phyloP scores from a whole-genome alignment of 2,888 invertebrate species.

The Coenonympha glycerion region DNA sequence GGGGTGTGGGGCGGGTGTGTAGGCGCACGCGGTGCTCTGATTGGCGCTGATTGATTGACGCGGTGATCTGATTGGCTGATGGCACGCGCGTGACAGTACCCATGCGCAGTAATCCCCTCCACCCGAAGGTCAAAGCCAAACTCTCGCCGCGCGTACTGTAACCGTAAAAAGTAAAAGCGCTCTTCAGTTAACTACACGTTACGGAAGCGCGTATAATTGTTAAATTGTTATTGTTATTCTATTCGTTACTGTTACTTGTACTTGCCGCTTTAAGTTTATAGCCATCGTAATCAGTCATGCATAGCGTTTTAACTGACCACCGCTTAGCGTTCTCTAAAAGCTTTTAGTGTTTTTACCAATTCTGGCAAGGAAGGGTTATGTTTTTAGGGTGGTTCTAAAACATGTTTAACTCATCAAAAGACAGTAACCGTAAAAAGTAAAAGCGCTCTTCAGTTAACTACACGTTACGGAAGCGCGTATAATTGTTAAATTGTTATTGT shows the following conservation, averaged over 20 bases:
- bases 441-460: neutral
- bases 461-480: constrained; percentile 6
- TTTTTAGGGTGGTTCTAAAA: too few relatives aligned
- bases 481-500: constrained; percentile 4
- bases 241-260: too few relatives aligned
- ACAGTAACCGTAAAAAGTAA: constrained; percentile 1
- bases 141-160: too few relatives aligned
- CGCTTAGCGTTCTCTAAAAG: neutral
- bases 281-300: constrained; percentile 3
- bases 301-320: neutral
- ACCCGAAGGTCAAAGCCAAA: too few relatives aligned
- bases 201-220: constrained; percentile 4
- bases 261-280: neutral
- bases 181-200: neutral
- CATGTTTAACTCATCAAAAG: neutral
- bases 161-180: constrained; percentile 8
- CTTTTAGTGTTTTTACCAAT: neutral
- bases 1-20: too few relatives aligned
- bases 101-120: too few relatives aligned
- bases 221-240: constrained; percentile 1
- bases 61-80: too few relatives aligned
- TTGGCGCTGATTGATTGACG: too few relatives aligned
- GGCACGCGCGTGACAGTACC: too few relatives aligned
- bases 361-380: too few relatives aligned
- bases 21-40: too few relatives aligned